A percentile compares a stretch with the other conserved stretches of the same genome.
phyloP scores from a whole-genome alignment of 2,888 invertebrate genomes.

The Phyllotreta striolata region DNA sequence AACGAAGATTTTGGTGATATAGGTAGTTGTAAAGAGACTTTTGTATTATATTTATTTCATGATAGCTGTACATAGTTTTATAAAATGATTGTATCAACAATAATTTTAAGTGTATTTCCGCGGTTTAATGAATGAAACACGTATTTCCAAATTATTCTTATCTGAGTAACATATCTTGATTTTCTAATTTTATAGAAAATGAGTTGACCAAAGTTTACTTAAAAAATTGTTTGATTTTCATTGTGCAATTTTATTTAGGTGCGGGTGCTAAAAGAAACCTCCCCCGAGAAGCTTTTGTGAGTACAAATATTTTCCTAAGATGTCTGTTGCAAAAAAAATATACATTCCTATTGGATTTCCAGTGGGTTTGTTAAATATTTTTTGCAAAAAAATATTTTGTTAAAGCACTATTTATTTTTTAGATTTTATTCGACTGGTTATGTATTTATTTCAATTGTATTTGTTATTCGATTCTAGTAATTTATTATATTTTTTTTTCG shows the following conservation, averaged over 20 bases:
- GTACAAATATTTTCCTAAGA: conserved; percentile 22
- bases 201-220: conserved; percentile 23
- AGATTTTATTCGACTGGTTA: conserved; percentile 22
- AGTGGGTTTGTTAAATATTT: conserved; percentile 5
- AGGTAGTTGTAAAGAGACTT: conserved; percentile 1
- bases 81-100: conserved; percentile 4
- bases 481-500: conserved; percentile 19
- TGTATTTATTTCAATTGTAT: conserved; percentile 21
- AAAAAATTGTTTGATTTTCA: conserved; percentile 8
- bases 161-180: conserved; percentile 21
- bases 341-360: conserved; percentile 2
- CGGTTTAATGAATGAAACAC: conserved; percentile 17
- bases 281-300: conserved; percentile 16
- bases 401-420: conserved; percentile 14
- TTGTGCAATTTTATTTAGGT: conserved; percentile 10
- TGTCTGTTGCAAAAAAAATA: conserved; percentile 7
- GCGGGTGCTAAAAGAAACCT: conserved; percentile 7
- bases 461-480: conserved; percentile 22
- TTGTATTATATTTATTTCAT: conserved; percentile 12
- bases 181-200: conserved; percentile 27
- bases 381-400: conserved; percentile 12
- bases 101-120: conserved; percentile 5
- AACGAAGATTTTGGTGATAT: conserved; percentile 16
- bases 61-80: conserved; percentile 15
- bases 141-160: conserved; percentile 24